These are phyloP conservation scores for Platyura marginata DNA, from an alignment of 1,140 invertebrate genomes.

Conservation along the genomic window DNA sequence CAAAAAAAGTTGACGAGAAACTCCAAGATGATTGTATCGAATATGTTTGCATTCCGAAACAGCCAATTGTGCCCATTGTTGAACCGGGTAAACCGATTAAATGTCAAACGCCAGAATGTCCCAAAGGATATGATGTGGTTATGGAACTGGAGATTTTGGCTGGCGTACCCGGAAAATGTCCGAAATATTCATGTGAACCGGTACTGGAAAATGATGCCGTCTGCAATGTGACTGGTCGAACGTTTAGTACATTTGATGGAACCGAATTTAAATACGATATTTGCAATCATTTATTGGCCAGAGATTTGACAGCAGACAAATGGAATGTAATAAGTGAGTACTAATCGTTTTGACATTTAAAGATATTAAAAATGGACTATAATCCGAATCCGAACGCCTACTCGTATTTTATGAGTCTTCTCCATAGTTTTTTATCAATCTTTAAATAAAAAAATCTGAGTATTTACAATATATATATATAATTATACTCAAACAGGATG, in stretches of 20 bases:
- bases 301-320: slow-evolving; percentile 37
- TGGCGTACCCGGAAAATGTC: slow-evolving; percentile 23
- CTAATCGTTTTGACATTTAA: no score
- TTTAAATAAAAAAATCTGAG: no score
- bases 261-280: slow-evolving; percentile 56
- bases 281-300: slow-evolving; percentile 57
- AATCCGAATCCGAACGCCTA: no score
- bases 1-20: neutral
- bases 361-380: no score
- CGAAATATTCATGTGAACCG: slow-evolving; percentile 35
- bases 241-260: slow-evolving; percentile 61
- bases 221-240: slow-evolving; percentile 56
- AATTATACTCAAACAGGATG: no score
- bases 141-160: slow-evolving; percentile 19
- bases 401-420: no score
- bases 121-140: slow-evolving; percentile 29
- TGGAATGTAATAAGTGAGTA: slow-evolving; percentile 48
- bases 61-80: slow-evolving; percentile 13
- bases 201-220: slow-evolving; percentile 35
- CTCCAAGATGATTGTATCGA: slow-evolving; percentile 25
- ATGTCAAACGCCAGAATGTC: slow-evolving; percentile 37
- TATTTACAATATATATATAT: no score
- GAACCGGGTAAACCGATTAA: slow-evolving; percentile 6
- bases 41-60: slow-evolving; percentile 30
- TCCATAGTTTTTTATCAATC: no score